Conservation (phyloP, 2,888 invertebrate species). For the Eristalis pertinax region DNA sequence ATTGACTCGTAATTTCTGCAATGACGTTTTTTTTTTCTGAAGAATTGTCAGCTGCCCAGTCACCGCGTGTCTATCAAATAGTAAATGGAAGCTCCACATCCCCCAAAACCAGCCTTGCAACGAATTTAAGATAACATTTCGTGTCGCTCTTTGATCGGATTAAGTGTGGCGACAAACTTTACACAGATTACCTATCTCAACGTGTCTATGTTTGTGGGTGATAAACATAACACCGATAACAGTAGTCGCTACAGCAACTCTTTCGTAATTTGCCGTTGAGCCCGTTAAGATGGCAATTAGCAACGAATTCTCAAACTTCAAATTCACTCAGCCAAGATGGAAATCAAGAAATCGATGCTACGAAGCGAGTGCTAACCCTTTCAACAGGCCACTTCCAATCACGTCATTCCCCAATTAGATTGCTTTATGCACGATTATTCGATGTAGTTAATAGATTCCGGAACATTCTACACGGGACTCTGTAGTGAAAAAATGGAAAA, state of each 20-base stretch:
- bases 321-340: background rate
- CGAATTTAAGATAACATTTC: background rate
- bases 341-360: background rate
- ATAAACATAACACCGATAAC: background rate
- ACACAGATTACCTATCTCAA: background rate
- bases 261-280: background rate
- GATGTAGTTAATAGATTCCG: slow-evolving; percentile 17
- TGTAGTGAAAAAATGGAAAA: background rate
- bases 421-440: slow-evolving; percentile 24
- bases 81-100: background rate
- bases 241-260: background rate
- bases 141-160: background rate
- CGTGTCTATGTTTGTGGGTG: background rate
- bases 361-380: background rate
- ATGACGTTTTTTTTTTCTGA: background rate
- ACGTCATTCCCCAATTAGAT: background rate
- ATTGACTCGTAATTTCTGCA: background rate
- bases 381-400: background rate
- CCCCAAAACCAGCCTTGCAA: background rate
- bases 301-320: background rate
- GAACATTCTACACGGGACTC: slow-evolving; percentile 15
- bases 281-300: background rate
- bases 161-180: background rate
- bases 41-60: background rate
- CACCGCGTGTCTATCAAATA: background rate